phyloP scores from a whole-genome alignment of 2,113 vertebrate genomes.

The Ursus arctos region DNA sequence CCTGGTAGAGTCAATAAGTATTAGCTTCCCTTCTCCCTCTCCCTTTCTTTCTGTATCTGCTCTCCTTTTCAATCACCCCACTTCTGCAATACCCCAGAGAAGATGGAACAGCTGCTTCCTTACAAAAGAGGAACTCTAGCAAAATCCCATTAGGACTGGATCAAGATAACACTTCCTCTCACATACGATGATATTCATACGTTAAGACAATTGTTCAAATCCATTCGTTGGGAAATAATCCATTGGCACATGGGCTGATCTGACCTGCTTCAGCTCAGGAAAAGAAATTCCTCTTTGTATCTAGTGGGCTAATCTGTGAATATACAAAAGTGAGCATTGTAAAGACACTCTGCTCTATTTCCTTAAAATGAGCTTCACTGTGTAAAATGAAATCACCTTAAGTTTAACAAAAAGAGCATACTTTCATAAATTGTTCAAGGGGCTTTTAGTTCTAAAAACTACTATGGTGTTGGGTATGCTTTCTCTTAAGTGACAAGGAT shows the following conservation, averaged over 20 bases:
- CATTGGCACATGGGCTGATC: neutral
- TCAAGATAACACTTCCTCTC: neutral
- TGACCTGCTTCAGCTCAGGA: neutral
- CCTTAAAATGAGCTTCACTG: neutral
- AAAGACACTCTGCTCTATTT: neutral
- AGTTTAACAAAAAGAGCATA: neutral
- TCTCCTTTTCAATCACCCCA: neutral
- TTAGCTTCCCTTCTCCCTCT: neutral
- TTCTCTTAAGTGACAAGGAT: neutral
- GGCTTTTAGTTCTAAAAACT: neutral
- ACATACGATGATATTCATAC: neutral
- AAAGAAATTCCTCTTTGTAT: neutral
- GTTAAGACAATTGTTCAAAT: neutral
- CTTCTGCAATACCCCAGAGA: neutral
- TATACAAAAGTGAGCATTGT: neutral
- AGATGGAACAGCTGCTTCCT: neutral
- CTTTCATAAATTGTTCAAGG: neutral
- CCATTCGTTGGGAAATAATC: neutral
- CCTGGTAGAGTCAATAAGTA: neutral
- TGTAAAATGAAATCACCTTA: slow-evolving; percentile 7
- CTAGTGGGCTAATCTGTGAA: neutral
- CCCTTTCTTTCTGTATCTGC: neutral
- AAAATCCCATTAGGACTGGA: neutral
- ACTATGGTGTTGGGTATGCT: neutral
- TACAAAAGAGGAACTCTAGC: neutral